These are phyloP conservation scores for Halictus ligatus DNA, from an alignment of 2,888 invertebrate species.

Conservation along the genomic window DNA sequence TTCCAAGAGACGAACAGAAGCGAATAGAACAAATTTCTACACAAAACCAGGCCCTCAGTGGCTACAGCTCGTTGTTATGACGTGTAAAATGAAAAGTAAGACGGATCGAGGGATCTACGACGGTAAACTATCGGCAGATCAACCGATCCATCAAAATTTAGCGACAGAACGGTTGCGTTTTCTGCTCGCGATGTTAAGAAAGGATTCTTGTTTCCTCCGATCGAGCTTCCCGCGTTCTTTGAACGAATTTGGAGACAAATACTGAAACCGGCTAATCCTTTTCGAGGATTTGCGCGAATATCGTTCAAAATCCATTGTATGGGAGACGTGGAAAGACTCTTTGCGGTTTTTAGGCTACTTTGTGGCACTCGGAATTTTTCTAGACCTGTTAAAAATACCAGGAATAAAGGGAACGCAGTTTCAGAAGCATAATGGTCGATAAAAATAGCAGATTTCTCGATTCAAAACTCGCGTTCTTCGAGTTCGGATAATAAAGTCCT, in stretches of 20 bases:
- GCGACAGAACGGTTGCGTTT: constrained; percentile 45
- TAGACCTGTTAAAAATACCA: neutral
- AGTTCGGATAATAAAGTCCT: too few relatives aligned
- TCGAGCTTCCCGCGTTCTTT: constrained; percentile 4
- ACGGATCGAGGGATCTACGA: constrained; percentile 65
- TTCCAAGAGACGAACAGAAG: constrained; percentile 2
- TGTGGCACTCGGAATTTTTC: neutral
- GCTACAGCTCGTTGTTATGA: constrained; percentile 71
- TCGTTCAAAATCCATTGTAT: neutral
- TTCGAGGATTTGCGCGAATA: constrained; percentile 16
- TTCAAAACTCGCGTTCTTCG: too few relatives aligned
- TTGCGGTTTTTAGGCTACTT: neutral
- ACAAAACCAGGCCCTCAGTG: neutral
- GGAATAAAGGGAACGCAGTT: neutral
- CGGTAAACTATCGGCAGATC: constrained; percentile 32
- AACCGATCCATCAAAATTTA: constrained; percentile 61
- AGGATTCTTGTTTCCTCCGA: constrained; percentile 31
- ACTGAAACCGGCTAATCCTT: constrained; percentile 13
- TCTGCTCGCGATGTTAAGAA: constrained; percentile 4
- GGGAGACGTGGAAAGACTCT: neutral
- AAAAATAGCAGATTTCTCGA: neutral
- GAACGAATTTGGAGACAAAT: neutral
- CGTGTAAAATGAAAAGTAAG: constrained; percentile 69
- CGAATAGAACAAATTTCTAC: constrained; percentile 30
- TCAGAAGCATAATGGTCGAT: neutral